Evolutionary conservation across 2,888 invertebrate genomes (phyloP), one percentile per base, ranked within the genome.

Genomic region (Leucophora obtusa): DNA sequence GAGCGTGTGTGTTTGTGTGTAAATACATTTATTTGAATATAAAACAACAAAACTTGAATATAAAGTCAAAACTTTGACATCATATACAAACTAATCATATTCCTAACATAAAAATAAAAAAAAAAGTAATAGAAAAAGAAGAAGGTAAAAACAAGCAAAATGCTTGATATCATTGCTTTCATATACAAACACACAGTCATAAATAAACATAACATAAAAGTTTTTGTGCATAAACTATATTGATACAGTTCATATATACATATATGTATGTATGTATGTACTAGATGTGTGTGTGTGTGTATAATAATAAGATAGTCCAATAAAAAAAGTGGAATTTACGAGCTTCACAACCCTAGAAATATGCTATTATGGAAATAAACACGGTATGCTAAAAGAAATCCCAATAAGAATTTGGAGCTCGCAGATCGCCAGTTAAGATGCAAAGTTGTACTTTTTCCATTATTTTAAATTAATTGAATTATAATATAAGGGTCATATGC

Each of bases 21-120:
- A 0, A 33, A 9, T 15, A 60, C 35, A 75, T 60, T 68, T 74
- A 68, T 68, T 62, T 54, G 50, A 69, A 62, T 56, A 38, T 53
- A 15, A 51, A 74, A 74, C 53, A 74, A 60, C 33, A 72, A 28
- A 65, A 62, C 56, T 71, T 66, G 24, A 75, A 62, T 65, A 54
- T 66, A 62, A 79, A 71, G 28, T 75, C 66, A 71, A 66, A 74
- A 74, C 79, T 79, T 75, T 75, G 70, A 75, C 74, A 75, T 71
- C 74, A 62, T 66, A 79, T 72, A 69, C 60, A 75, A 75, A 79
- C 79, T 79, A 79, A 71, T 75, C 70, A 71, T 71, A 65, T 79
- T 69, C 28, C 50, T 35, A 75, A 69, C 35, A 69, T 69, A 62
- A 63, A 50, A 69, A 62, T 2, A 75, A 56, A 17, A 69, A 69